A percentile compares a stretch with the other conserved stretches of the same genome.
Conservation (phyloP, 2,888 invertebrate genomes). For the Yponomeuta plumbellus region DNA sequence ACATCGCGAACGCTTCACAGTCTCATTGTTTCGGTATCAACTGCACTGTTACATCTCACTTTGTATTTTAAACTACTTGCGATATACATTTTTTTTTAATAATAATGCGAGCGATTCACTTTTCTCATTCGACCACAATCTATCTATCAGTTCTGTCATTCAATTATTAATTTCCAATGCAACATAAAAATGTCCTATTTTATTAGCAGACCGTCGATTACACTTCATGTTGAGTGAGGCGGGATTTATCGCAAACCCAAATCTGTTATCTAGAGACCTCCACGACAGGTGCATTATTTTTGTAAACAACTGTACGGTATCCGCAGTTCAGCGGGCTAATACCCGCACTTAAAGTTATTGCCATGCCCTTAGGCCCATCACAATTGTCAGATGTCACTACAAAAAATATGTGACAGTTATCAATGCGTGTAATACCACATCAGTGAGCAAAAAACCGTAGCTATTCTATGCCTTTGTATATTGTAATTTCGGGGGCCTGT, state of each 20-base stretch:
- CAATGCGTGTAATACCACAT: too few relatives aligned
- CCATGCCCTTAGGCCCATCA: too few relatives aligned
- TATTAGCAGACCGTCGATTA: neutral
- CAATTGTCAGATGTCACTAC: too few relatives aligned
- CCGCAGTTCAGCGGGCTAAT: too few relatives aligned
- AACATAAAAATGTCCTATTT: constrained; percentile 6
- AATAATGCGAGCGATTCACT: neutral
- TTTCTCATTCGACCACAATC: constrained; percentile 2
- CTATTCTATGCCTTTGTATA: too few relatives aligned
- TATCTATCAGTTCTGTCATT: constrained; percentile 7
- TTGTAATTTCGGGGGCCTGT: too few relatives aligned
- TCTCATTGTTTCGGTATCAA: neutral
- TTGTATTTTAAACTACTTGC: neutral
- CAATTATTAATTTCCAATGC: constrained; percentile 1
- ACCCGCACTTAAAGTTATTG: too few relatives aligned
- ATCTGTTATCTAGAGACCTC: neutral
- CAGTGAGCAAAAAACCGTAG: too few relatives aligned
- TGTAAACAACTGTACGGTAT: too few relatives aligned
- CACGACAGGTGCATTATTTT: neutral
- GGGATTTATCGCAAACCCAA: neutral
- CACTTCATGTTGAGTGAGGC: neutral
- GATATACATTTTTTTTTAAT: neutral
- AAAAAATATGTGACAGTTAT: too few relatives aligned
- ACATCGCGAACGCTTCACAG: neutral
- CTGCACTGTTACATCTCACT: constrained; percentile 10